Evolutionary conservation across 1,140 invertebrate genomes (phyloP), one percentile per base, ranked within the genome.

Genomic region (Drosophila pruinosa): DNA sequence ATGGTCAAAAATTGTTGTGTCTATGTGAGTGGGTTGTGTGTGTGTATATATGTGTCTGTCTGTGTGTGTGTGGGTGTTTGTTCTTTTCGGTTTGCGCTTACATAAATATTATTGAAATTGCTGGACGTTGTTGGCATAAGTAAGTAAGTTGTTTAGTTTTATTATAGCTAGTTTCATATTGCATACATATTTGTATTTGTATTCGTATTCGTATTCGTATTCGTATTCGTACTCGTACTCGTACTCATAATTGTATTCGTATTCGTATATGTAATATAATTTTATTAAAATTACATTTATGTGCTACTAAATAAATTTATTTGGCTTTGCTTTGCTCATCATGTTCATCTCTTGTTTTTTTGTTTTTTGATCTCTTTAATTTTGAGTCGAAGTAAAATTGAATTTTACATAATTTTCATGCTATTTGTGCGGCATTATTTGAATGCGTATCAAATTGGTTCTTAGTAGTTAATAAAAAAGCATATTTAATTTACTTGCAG

Each of bases 391-490:
- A 72, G 82, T 86, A 85, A 85, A 85, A 81, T 85, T 88, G 19
- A 85, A 86, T 81, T 85, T 85, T 75, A 85, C 82, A 85, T 85
- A 71, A 78, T 85, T 58, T 71, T 81, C 50, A 57, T 76, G 48
- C 70, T 72, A 19, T 36, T 59, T 67, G 6, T 62, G 53, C 64
- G 64, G 73, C 69, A 78, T 86, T 88, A 82, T 89, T 88, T 89
- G 81, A 78, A 89, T 86, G 81, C 77, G 78, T 88, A 88, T 86
- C 81, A 86, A 86, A 88, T 88, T 88, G 82, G 82, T 88, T 88
- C 82, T 86, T 88, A 88, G 83, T 88, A 88, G 82, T 88, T 88
- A 88, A 88, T 88, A 88, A 88, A 88, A 88, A 89, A 78, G 83
- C 86, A 82, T 88, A 88, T 88, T 88, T 85, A 85, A 85, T 85